phyloP scores from a whole-genome alignment of 1,140 invertebrate genomes.

The Leucophenga varia region DNA sequence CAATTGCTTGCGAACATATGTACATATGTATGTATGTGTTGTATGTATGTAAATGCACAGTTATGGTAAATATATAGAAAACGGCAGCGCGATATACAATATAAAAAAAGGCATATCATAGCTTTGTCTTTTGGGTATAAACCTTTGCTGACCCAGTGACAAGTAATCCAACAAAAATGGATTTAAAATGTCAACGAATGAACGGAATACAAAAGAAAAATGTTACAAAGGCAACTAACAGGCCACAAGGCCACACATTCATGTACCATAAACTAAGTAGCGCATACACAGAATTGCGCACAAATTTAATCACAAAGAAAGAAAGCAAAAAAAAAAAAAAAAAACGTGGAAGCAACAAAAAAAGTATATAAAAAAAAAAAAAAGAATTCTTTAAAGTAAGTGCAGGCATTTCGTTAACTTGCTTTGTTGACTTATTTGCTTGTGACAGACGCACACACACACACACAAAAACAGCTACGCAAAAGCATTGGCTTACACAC shows the following conservation, averaged over 20 bases:
- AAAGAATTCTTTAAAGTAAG: too few relatives aligned
- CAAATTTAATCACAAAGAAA: neutral
- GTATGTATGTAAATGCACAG: too few relatives aligned
- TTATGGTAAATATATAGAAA: too few relatives aligned
- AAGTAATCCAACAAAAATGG: constrained; percentile 9
- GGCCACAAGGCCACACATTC: neutral
- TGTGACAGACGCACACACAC: too few relatives aligned
- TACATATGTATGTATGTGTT: constrained; percentile 20
- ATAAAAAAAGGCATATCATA: too few relatives aligned
- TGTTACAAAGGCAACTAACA: neutral
- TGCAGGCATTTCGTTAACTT: too few relatives aligned
- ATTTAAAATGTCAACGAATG: constrained; percentile 8
- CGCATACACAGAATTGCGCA: constrained; percentile 5
- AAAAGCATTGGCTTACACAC: too few relatives aligned
- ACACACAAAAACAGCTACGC: too few relatives aligned
- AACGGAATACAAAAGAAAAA: neutral
- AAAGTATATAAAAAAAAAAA: too few relatives aligned
- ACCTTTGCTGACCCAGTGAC: constrained; percentile 10
- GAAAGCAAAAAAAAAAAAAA: neutral
- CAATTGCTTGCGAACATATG: neutral
- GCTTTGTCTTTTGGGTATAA: too few relatives aligned
- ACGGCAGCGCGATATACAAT: constrained; percentile 5
- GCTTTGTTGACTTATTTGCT: too few relatives aligned
- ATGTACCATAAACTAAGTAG: neutral
- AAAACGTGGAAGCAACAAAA: neutral